Evolutionary conservation across 2,797 vertebrate genomes (phyloP), one percentile per base, ranked within the genome.

Genomic region (Epinephelus malabaricus): DNA sequence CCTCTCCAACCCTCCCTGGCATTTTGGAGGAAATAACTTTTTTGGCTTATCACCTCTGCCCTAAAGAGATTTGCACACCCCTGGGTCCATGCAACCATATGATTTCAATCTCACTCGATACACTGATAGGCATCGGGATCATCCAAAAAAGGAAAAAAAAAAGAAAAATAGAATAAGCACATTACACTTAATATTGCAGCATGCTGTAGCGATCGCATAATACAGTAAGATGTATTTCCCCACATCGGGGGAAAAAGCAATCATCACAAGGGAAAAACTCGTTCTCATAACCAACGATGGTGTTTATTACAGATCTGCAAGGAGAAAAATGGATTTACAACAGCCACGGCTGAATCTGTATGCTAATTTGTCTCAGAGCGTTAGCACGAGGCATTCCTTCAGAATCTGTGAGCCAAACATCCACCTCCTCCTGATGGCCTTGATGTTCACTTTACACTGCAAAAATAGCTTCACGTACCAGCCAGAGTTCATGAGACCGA

Each of bases 251-350:
- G 7, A 18, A 49, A 83, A 81, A 83, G 59, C 76, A 76, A 85
- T 89, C 73, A 73, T 88, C 82, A 73, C 74, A 85, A 50, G 56
- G 53, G 30, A 56, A 69, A 72, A 76, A 67, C 15, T 49, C 51
- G 58, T 76, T 82, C 60, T 86, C 76, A 73, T 80, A 82, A 86
- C 64, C 73, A 83, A 76, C 81, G 74, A 83, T 27, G 70, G 80
- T 90, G 89, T 87, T 89, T 88, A 88, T 88, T 81, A 85, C 56
- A 82, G 75, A 82, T 85, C 69, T 70, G 77, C 63, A 21, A 27
- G 58, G 66, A 66, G 81, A 60, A 51, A 86, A 89, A 79, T 76
- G 67, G 72, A 86, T 92, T 91, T 81, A 64, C 63, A 87, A 75
- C 78, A 82, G 82, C 78, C 50, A 59, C 8, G 45, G 51, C 53